phyloP scores from a whole-genome alignment of 2,797 vertebrate species.

The Poeciliopsis presidionis region DNA sequence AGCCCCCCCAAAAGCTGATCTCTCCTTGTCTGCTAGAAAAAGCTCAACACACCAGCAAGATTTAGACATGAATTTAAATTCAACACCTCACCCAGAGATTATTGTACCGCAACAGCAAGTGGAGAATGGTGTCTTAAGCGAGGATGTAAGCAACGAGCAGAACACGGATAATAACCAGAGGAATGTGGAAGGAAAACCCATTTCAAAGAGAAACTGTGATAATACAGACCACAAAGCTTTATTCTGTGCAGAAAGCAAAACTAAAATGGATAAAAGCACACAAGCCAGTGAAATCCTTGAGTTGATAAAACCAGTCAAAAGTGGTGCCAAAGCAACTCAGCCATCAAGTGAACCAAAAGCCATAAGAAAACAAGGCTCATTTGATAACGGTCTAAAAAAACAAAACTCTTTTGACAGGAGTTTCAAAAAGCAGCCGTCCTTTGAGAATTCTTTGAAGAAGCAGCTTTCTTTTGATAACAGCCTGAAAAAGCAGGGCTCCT shows the following conservation, averaged over 20 bases:
- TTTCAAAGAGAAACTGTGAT: slow-evolving; percentile 25
- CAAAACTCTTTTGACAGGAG: slow-evolving; percentile 74
- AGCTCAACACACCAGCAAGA: slow-evolving; percentile 68
- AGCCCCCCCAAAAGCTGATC: slow-evolving; percentile 37
- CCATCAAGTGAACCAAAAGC: slow-evolving; percentile 57
- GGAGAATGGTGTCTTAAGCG: slow-evolving; percentile 49
- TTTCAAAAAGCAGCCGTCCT: slow-evolving; percentile 75
- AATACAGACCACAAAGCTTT: slow-evolving; percentile 21
- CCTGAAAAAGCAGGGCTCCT: slow-evolving; percentile 72
- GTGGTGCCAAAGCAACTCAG: slow-evolving; percentile 50
- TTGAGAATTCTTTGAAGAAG: slow-evolving; percentile 76
- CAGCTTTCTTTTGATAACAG: slow-evolving; percentile 75
- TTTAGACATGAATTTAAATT: slow-evolving; percentile 77
- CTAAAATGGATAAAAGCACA: slow-evolving; percentile 72
- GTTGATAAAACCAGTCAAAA: slow-evolving; percentile 48
- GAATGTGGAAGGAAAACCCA: slow-evolving; percentile 19
- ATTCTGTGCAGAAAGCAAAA: slow-evolving; percentile 43
- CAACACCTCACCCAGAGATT: slow-evolving; percentile 66
- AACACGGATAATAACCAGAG: slow-evolving; percentile 54
- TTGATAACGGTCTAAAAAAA: slow-evolving; percentile 72
- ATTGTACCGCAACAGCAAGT: slow-evolving; percentile 77
- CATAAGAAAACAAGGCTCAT: slow-evolving; percentile 72
- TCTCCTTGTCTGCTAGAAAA: slow-evolving; percentile 55
- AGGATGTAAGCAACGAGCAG: slow-evolving; percentile 40
- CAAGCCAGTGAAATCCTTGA: slow-evolving; percentile 65